These are phyloP conservation scores for Leucophenga montana DNA, from an alignment of 2,888 invertebrate species.

Conservation along the genomic window DNA sequence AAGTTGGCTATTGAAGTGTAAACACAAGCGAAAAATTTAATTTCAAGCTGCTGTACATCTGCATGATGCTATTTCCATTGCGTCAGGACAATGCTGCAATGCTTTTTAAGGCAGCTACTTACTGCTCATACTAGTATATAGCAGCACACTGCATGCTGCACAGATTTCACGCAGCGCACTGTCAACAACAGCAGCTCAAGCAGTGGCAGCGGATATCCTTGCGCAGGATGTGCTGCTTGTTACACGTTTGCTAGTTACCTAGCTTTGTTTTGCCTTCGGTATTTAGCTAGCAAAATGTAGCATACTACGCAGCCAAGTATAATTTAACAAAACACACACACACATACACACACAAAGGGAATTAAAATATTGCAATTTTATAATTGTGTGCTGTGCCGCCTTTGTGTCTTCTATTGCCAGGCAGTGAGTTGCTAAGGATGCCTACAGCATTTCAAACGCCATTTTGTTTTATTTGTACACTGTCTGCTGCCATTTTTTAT, in stretches of 20 bases:
- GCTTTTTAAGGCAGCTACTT: not conserved
- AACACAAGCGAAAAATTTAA: not conserved
- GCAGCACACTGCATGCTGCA: not conserved
- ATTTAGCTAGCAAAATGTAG: not conserved
- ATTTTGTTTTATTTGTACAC: too few relatives aligned
- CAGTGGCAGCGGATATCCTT: constrained; percentile 19
- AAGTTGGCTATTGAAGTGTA: constrained; percentile 28
- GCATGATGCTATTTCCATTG: too few relatives aligned
- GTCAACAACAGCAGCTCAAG: not conserved
- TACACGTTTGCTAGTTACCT: constrained; percentile 19
- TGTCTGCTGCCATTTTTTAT: too few relatives aligned
- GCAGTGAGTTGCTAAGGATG: too few relatives aligned
- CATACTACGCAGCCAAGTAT: not conserved
- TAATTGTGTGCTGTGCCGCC: constrained; percentile 1
- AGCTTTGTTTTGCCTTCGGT: not conserved
- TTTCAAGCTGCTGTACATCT: not conserved
- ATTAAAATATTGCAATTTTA: constrained; percentile 25
- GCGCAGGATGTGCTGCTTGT: constrained; percentile 22
- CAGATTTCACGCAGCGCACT: too few relatives aligned
- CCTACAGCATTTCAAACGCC: too few relatives aligned
- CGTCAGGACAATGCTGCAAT: not conserved
- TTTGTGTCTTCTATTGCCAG: too few relatives aligned
- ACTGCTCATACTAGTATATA: too few relatives aligned
- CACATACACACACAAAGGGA: not conserved
- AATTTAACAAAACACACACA: constrained; percentile 13